Percentiles rank a stretch among this genome's conserved stretches.
These are phyloP conservation scores for Yponomeuta cagnagella DNA, from an alignment of 2,888 invertebrate genomes.

Conservation along the genomic window DNA sequence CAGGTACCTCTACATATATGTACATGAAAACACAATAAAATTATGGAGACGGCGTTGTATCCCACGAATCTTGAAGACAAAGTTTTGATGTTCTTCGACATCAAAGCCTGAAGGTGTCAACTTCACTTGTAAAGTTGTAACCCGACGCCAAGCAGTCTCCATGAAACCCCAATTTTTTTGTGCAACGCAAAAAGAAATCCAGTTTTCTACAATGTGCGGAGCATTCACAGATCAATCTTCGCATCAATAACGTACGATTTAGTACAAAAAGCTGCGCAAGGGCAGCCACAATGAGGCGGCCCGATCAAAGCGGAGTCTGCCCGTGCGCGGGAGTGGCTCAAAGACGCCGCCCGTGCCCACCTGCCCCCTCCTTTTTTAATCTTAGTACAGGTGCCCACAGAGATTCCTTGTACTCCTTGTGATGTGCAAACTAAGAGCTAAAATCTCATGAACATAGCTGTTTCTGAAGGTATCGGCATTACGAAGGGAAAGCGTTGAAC, in stretches of 20 bases:
- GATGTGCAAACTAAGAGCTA: neutral
- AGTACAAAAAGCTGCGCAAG: conserved; percentile 19
- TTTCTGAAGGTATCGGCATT: neutral
- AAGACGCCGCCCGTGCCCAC: conserved; percentile 62
- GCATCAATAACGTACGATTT: conserved; percentile 44
- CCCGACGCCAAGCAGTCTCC: conserved; percentile 28
- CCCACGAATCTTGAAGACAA: no score
- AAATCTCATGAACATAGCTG: neutral
- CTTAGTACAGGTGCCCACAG: neutral
- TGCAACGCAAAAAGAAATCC: conserved; percentile 10
- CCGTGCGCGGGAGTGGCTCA: conserved; percentile 30
- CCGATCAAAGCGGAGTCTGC: conserved; percentile 41
- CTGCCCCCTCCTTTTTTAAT: conserved; percentile 43
- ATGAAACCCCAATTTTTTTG: conserved; percentile 14
- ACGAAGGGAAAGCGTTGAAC: neutral
- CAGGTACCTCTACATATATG: no score
- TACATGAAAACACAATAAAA: no score
- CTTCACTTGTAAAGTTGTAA: conserved; percentile 20
- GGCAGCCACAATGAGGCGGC: conserved; percentile 56
- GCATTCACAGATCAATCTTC: conserved; percentile 45
- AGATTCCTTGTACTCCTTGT: neutral
- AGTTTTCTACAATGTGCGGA: conserved; percentile 1
- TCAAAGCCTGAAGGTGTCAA: no score
- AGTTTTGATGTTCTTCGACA: no score
- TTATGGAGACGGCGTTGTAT: no score